Conservation (phyloP, 2,888 invertebrate genomes). For the Drosophila affinis region DNA sequence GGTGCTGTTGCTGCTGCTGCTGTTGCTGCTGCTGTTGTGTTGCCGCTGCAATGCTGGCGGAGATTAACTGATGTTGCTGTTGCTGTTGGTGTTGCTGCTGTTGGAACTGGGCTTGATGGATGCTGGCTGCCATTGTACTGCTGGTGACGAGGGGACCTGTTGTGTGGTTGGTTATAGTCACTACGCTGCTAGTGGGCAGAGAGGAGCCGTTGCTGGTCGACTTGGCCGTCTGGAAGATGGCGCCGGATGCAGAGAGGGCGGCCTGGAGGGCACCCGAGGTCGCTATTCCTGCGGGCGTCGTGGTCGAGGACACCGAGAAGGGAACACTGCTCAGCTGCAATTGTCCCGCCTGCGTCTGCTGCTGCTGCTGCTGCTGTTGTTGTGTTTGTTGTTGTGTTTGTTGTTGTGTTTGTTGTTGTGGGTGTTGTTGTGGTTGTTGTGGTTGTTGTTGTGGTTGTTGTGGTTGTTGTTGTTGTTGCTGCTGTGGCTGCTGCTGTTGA, state of each 20-base stretch:
- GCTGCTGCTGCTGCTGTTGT: slow-evolving; percentile 43
- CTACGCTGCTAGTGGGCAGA: slow-evolving; percentile 81
- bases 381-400: slow-evolving; percentile 34
- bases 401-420: slow-evolving; percentile 49
- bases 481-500: slow-evolving; percentile 53
- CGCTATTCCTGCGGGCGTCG: slow-evolving; percentile 79
- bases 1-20: slow-evolving; percentile 49
- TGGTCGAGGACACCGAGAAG: slow-evolving; percentile 79
- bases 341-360: slow-evolving; percentile 58
- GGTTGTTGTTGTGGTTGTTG: slow-evolving; percentile 43
- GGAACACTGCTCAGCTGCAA: slow-evolving; percentile 80
- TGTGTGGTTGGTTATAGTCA: slow-evolving; percentile 81
- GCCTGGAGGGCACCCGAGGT: slow-evolving; percentile 75
- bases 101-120: slow-evolving; percentile 64
- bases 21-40: slow-evolving; percentile 59
- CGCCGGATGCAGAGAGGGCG: slow-evolving; percentile 83
- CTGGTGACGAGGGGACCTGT: slow-evolving; percentile 80
- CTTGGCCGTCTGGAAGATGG: slow-evolving; percentile 84
- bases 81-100: slow-evolving; percentile 27
- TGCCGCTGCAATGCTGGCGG: background rate
- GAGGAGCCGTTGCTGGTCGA: slow-evolving; percentile 57
- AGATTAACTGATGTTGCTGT: slow-evolving; percentile 1
- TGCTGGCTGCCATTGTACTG: slow-evolving; percentile 75
- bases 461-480: slow-evolving; percentile 42
- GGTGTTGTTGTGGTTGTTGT: slow-evolving; percentile 46